phyloP scores from a whole-genome alignment of 2,113 vertebrate species.

The Platichthys stellatus region DNA sequence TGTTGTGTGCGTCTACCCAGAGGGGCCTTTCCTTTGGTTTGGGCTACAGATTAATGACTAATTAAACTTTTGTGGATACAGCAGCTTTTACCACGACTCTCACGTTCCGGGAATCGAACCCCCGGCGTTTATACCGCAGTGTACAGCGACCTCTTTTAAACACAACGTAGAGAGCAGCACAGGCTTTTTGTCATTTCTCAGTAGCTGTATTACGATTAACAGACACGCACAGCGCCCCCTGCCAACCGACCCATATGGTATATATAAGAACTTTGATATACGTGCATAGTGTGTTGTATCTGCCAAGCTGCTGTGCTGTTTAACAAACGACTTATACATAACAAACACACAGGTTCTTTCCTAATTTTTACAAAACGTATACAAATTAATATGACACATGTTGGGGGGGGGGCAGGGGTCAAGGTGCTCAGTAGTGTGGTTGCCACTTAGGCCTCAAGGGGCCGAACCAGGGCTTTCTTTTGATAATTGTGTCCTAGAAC shows the following conservation, averaged over 20 bases:
- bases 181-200: constrained; percentile 56
- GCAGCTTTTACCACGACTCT: constrained; percentile 68
- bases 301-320: constrained; percentile 67
- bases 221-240: constrained; percentile 60
- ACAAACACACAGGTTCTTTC: constrained; percentile 52
- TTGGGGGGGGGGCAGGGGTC: constrained; percentile 16
- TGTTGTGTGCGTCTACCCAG: constrained; percentile 72
- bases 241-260: constrained; percentile 57
- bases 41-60: constrained; percentile 66
- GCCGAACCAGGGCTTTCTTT: constrained; percentile 46
- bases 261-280: constrained; percentile 61
- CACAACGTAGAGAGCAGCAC: constrained; percentile 73
- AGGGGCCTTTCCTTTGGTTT: constrained; percentile 74
- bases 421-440: constrained; percentile 30
- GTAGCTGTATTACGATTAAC: constrained; percentile 50
- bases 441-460: constrained; percentile 55
- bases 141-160: constrained; percentile 64
- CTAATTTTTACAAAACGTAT: constrained; percentile 58
- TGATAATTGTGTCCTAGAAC: too few relatives aligned
- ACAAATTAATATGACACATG: constrained; percentile 24
- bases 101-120: constrained; percentile 13
- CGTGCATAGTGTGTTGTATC: constrained; percentile 59
- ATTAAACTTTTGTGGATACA: constrained; percentile 68
- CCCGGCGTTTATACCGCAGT: constrained; percentile 55
- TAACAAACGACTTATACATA: constrained; percentile 36